Base-by-base conservation (phyloP, 1,140 invertebrate species). In the Atta texana region DNA sequence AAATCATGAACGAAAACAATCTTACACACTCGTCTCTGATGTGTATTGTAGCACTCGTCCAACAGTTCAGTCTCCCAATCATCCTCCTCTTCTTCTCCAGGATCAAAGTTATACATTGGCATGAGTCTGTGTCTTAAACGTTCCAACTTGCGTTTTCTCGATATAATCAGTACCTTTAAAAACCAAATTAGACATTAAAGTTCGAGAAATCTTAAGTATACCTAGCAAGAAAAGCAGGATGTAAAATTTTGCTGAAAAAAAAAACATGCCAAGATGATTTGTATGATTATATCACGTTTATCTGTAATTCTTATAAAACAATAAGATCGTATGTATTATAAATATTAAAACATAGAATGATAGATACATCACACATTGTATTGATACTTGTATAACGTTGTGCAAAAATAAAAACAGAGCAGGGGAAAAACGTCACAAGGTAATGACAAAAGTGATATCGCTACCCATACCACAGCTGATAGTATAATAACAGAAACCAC, bases 61-160 rank as follows among this genome's bases (percentile, higher is more conserved):
- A 95, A 90, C 57, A 97, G 92, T 91, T 97, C 96, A 14, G 96
- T 96, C 92, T 97, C 96, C 96, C 96, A 97, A 74, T 97, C 96
- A 86, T 96, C 95, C 89, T 93, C 96, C 8, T 94, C 96, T 86
- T 96, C 96, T 91, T 96, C 96, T 39, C 95, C 95, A 61, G 96
- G 96, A 89, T 97, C 96, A 94, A 97, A 97, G 90, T 96, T 97
- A 87, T 97, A 97, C 87, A 97, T 93, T n/a, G 96, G 96, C 96
- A 97, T 96, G 18, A 97, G 91, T 91, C 96, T 96, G 89, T 97
- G 96, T 24, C 96, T 93, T 16, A 97, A 91, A 87, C 95, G 94
- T 85, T 97, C 96, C 87, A 97, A 90, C 89, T 96, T 95, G 61
- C 95, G 91, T 85, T 95, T 95, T 61, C 95, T 93, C 31, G 95